Conservation (phyloP, 2,113 vertebrate species). For the Girardinichthys multiradiatus region DNA sequence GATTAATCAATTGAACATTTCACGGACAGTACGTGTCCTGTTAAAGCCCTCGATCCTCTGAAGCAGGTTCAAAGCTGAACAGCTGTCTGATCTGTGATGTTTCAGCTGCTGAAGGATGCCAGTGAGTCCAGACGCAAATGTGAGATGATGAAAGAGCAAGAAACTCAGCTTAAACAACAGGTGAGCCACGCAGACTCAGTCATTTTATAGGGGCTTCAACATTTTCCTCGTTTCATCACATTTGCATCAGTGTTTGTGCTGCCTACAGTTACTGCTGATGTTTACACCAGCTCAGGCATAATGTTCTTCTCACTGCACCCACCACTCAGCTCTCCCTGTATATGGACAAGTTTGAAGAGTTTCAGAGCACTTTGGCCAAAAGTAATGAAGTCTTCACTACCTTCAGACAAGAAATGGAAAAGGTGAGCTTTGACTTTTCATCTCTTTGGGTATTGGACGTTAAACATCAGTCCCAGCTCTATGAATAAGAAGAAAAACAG, state of each 20-base stretch:
- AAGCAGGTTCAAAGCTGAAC: not conserved
- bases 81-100: conserved; percentile 29
- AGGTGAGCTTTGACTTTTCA: conserved; percentile 77
- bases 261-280: too few relatives aligned
- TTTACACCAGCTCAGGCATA: too few relatives aligned
- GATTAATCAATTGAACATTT: too few relatives aligned
- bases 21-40: too few relatives aligned
- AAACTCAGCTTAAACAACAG: conserved; percentile 96
- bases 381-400: conserved; percentile 99
- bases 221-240: too few relatives aligned
- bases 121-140: conserved; percentile 95
- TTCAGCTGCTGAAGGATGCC: conserved; percentile 93
- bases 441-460: too few relatives aligned
- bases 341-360: conserved; percentile 99
- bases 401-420: conserved; percentile 99
- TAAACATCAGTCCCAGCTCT: too few relatives aligned
- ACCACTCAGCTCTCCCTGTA: conserved; percentile 90
- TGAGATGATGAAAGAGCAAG: conserved; percentile 97
- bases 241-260: too few relatives aligned
- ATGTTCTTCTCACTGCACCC: not conserved
- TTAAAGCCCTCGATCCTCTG: too few relatives aligned
- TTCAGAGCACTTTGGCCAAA: conserved; percentile 98
- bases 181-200: conserved; percentile 57
- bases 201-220: too few relatives aligned
- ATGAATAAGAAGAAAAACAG: too few relatives aligned